phyloP scores from a whole-genome alignment of 2,888 invertebrate species.

The Polia nebulosa region DNA sequence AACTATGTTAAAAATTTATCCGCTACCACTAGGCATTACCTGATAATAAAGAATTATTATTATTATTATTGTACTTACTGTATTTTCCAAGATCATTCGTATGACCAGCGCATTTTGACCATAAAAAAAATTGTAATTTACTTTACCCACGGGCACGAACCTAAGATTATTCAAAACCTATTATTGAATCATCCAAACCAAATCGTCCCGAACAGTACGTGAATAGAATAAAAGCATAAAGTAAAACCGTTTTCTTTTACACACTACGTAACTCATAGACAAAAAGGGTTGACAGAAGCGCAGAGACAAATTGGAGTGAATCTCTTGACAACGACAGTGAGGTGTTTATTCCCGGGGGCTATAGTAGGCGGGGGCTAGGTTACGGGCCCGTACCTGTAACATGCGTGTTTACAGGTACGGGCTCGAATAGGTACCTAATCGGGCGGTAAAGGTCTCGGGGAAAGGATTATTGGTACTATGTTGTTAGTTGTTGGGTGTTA shows the following conservation, averaged over 20 bases:
- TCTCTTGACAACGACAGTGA: conserved; percentile 80
- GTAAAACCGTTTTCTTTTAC: conserved; percentile 38
- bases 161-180: conserved; percentile 39
- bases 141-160: neutral
- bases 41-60: too few species aligned
- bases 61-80: too few species aligned
- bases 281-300: conserved; percentile 78
- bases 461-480: conserved; percentile 47
- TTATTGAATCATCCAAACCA: conserved; percentile 43
- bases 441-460: conserved; percentile 57
- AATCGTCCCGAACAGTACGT: conserved; percentile 26
- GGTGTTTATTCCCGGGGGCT: conserved; percentile 69
- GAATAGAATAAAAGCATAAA: conserved; percentile 49
- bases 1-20: too few species aligned
- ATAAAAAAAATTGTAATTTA: too few species aligned
- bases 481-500: conserved; percentile 41
- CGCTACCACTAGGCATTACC: too few species aligned
- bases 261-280: conserved; percentile 73
- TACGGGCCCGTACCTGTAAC: conserved; percentile 34
- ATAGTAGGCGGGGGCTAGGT: neutral
- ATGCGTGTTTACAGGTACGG: conserved; percentile 71
- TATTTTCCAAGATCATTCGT: neutral
- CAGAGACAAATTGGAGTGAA: conserved; percentile 81
- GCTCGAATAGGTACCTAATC: conserved; percentile 78
- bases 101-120: conserved; percentile 1